Conservation (phyloP, 2,888 invertebrate species). For the Pyrrhia umbra region DNA sequence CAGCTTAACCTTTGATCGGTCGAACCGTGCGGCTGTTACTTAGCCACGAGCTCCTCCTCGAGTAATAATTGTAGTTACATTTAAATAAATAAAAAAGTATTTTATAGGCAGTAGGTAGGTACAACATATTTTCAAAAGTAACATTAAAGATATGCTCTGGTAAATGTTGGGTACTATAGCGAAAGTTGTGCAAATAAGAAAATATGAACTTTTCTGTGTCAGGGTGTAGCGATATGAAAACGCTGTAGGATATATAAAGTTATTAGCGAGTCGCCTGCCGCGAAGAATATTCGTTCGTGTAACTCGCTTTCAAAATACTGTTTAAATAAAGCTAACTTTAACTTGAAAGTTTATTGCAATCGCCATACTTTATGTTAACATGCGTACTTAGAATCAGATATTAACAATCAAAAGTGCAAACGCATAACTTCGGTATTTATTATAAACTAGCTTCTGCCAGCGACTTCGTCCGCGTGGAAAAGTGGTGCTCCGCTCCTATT, state of each 20-base stretch:
- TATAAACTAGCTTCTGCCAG: conserved; percentile 10
- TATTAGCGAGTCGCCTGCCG: conserved; percentile 40
- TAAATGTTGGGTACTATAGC: conserved; percentile 15
- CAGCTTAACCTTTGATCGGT: no score
- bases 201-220: conserved; percentile 34
- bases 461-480: no score
- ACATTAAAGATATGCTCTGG: conserved; percentile 13
- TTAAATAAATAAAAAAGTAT: not conserved
- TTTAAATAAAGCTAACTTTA: conserved; percentile 22
- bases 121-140: conserved; percentile 7
- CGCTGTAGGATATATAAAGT: conserved; percentile 46
- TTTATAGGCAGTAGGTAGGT: not conserved
- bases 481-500: no score
- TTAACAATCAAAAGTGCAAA: conserved; percentile 23
- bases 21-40: no score
- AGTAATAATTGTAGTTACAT: not conserved
- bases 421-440: conserved; percentile 25
- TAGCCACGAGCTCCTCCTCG: no score
- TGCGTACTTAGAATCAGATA: conserved; percentile 18
- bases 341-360: conserved; percentile 29
- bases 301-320: conserved; percentile 25
- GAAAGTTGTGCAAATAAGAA: conserved; percentile 33
- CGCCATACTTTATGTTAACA: conserved; percentile 21
- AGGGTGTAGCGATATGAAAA: conserved; percentile 34
- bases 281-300: conserved; percentile 25